A percentile compares a stretch with the other conserved stretches of the same genome.
Evolutionary conservation across 1,140 invertebrate genomes (phyloP).

Genomic region (Octopus sinensis): DNA sequence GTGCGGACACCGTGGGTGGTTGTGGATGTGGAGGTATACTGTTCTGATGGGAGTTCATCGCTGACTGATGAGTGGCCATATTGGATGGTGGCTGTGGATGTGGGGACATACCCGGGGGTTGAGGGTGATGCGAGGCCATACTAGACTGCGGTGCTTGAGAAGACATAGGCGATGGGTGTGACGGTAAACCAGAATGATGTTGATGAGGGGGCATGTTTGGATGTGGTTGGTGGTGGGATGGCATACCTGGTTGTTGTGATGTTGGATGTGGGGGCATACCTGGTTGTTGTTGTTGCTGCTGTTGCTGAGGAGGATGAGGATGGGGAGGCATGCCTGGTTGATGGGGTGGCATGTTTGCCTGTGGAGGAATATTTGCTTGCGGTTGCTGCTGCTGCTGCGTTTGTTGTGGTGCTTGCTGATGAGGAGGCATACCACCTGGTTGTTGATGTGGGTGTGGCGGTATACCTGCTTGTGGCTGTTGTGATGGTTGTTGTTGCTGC

Average conservation of each 20-base stretch:
- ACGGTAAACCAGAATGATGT: too few species aligned
- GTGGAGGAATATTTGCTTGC: not conserved
- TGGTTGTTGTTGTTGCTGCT: not conserved
- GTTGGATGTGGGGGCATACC: not conserved
- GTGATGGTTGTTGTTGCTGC: constrained; percentile 25
- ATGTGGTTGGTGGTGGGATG: too few species aligned
- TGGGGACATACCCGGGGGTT: too few species aligned
- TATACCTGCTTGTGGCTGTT: constrained; percentile 35
- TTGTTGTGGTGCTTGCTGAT: not conserved
- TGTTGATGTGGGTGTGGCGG: not conserved
- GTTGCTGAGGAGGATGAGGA: too few species aligned
- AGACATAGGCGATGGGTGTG: too few species aligned
- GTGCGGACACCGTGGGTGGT: not conserved
- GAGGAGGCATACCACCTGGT: not conserved
- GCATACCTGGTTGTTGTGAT: not conserved
- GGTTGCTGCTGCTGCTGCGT: not conserved
- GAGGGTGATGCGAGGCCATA: too few species aligned
- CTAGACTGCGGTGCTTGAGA: too few species aligned
- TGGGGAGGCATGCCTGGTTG: too few species aligned
- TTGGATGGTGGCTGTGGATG: too few species aligned
- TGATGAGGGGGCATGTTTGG: too few species aligned
- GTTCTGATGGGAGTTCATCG: not conserved
- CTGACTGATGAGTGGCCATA: not conserved
- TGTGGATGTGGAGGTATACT: not conserved
- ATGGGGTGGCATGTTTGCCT: not conserved